Evolutionary conservation across 92 coral and sea anemone species (phyloP), one percentile per base, ranked within the genome.

Genomic region (Metridium senile): DNA sequence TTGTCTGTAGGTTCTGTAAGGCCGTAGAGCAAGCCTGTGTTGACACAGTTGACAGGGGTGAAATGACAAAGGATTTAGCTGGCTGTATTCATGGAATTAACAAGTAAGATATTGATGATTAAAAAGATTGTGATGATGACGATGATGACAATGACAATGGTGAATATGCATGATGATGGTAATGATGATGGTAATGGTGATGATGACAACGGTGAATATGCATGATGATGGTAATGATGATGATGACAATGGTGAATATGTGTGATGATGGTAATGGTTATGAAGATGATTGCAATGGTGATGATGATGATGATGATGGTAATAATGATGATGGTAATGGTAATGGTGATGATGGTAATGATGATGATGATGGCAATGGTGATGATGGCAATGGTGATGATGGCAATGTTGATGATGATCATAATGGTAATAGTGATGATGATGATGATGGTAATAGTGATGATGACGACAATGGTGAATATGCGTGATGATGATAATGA

Each of bases 51-150:
- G 99, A 95, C 74, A 62, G 75, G 13, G 99, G 99, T 26, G 62
- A 82, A 9, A 95, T 92, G 99, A 95, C 99, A 10, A 95, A 95
- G 76, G 99, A 95, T 79, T 84, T 95, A n/a, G 99, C 99, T 25
- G 97, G 93, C 21, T 95, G 99, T 46, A 95, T 95, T 76, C 89
- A 95, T 72, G 99, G 99, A 57, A 83, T 95, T 17, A 72, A 73
- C 66, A 92, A 95, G 99, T 95, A 85, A 87, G 99, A 84, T 30
- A 10, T 33, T 3, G 10, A 33, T 63, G 11, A 17, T 16, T 18
- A 59, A 51, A 26, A 19, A 39, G 13, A 17, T 11, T 29, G 30
- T 68, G 18, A 22, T 22, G 11, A 62, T 62, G 28, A 20, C 31
- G 8, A 62, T 11, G 33, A 62, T 22, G 9, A 22, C 43, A 1